Conservation (phyloP, 1,140 invertebrate species). For the Anastrepha obliqua region DNA sequence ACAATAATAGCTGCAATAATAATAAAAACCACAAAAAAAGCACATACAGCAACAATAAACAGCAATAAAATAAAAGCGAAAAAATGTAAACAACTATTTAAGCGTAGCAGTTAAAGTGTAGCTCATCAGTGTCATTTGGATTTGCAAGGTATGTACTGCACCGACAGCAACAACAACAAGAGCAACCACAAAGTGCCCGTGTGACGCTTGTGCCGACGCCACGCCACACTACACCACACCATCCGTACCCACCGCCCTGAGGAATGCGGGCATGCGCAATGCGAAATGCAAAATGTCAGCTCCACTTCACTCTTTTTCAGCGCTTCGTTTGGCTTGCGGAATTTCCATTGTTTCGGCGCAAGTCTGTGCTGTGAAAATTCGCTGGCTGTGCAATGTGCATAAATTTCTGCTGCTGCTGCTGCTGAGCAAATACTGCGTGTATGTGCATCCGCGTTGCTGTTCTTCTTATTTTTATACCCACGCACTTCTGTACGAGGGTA, state of each 20-base stretch:
- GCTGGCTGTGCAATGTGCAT: conserved; percentile 53
- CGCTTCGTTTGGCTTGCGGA: no score
- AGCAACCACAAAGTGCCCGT: not conserved
- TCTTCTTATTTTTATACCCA: not conserved
- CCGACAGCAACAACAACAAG: conserved; percentile 14
- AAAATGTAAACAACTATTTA: conserved; percentile 46
- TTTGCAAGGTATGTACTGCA: conserved; percentile 56
- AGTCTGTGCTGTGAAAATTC: not conserved
- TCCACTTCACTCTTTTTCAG: conserved; percentile 65
- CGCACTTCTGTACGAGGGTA: no score
- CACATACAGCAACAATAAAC: not conserved
- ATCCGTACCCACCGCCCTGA: conserved; percentile 66
- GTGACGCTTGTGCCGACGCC: conserved; percentile 17
- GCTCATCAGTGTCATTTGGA: conserved; percentile 72
- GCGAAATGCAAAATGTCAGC: conserved; percentile 74
- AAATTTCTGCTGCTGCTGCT: not conserved
- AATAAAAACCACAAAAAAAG: not conserved
- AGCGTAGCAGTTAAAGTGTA: conserved; percentile 54
- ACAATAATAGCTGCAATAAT: conserved; percentile 15
- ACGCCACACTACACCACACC: not conserved
- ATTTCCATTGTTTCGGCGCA: no score
- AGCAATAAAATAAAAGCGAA: conserved; percentile 30
- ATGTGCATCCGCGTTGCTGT: conserved; percentile 15
- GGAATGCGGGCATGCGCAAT: conserved; percentile 65
- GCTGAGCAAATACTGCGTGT: not conserved